These are phyloP conservation scores for Sitobion miscanthi DNA, from an alignment of 1,140 invertebrate genomes.

Conservation along the genomic window DNA sequence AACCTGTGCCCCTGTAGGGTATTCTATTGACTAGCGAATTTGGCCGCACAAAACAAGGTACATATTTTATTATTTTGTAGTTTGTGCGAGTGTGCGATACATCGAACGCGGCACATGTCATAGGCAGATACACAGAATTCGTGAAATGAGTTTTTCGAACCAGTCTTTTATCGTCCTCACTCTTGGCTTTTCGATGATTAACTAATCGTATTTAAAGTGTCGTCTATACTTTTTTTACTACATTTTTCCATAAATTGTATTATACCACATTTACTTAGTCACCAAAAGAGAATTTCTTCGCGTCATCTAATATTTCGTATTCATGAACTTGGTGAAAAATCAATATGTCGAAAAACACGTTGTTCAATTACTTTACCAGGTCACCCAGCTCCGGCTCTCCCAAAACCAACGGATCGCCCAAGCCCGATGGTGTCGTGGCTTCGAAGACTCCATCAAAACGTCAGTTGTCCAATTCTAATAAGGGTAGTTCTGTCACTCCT, in stretches of 20 bases:
- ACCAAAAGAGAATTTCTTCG: not conserved
- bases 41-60: no score
- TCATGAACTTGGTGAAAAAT: not conserved
- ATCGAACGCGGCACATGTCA: no score
- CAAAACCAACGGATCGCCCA: slow-evolving; percentile 10
- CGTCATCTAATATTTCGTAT: not conserved
- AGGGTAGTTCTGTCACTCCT: not conserved
- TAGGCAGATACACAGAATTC: no score
- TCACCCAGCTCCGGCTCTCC: slow-evolving; percentile 44
- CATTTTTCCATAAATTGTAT: not conserved
- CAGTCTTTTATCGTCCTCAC: no score
- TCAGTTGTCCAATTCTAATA: not conserved
- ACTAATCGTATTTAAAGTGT: not conserved
- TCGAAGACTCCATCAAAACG: slow-evolving; percentile 52
- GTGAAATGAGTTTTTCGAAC: no score
- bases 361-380: slow-evolving; percentile 60
- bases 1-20: not conserved
- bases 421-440: not conserved
- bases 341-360: slow-evolving; percentile 59
- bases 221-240: not conserved
- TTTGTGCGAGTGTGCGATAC: no score
- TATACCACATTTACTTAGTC: not conserved
- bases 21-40: no score
- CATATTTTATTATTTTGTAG: no score
- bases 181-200: no score